Evolutionary conservation across 1,140 invertebrate genomes (phyloP).

Genomic region (Drosophila quadrilineata): DNA sequence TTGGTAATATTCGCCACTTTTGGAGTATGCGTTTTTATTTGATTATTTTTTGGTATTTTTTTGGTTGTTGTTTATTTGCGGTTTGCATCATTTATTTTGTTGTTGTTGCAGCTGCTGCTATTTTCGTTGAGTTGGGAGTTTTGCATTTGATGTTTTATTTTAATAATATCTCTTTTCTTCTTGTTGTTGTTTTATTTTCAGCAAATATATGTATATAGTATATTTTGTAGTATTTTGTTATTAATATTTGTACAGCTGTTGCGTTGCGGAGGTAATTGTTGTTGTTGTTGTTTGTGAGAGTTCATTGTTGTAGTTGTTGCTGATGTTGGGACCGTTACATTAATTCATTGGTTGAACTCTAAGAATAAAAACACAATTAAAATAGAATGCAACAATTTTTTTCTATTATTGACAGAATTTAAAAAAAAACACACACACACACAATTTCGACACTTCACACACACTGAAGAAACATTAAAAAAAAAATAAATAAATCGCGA

Average conservation of each 20-base stretch:
- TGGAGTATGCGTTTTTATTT: conserved; percentile 13
- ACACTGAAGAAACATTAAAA: too few species aligned
- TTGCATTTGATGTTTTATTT: conserved; percentile 14
- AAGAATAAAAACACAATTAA: conserved; percentile 8
- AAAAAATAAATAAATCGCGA: conserved; percentile 8
- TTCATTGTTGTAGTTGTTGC: conserved; percentile 28
- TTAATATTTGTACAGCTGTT: conserved; percentile 49
- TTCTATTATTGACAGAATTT: background rate
- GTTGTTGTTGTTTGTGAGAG: conserved; percentile 36
- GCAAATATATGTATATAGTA: background rate
- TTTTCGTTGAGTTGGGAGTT: conserved; percentile 14
- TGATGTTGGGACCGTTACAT: conserved; percentile 20
- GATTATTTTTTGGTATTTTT: conserved; percentile 52
- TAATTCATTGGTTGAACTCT: conserved; percentile 23
- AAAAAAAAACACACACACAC: background rate
- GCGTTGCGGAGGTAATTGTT: conserved; percentile 33
- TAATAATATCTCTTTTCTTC: background rate
- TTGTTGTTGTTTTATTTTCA: conserved; percentile 3
- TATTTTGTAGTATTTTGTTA: conserved; percentile 1
- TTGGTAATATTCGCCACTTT: too few species aligned
- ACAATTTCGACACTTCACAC: too few species aligned
- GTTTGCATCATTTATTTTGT: conserved; percentile 23
- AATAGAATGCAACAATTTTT: background rate
- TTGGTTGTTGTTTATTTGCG: conserved; percentile 43
- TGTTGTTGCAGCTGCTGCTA: conserved; percentile 43